Evolutionary conservation across 2,888 invertebrate genomes (phyloP).

Genomic region (Thalpophila matura): DNA sequence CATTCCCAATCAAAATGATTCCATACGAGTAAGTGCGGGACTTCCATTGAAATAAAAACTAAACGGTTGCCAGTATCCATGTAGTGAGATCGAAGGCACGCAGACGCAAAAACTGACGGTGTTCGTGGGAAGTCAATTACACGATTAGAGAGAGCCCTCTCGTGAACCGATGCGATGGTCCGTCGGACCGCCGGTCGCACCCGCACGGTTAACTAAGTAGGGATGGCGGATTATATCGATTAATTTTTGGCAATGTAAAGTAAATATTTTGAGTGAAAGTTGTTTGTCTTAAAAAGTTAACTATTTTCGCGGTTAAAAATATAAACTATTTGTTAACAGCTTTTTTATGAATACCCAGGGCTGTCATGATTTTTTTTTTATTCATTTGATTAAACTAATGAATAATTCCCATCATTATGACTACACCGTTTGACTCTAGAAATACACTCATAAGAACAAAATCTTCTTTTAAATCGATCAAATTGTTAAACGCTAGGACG

Average conservation of each 20-base stretch:
- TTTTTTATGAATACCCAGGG: background rate
- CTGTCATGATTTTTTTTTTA: background rate
- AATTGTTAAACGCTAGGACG: too few relatives aligned
- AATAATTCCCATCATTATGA: too few relatives aligned
- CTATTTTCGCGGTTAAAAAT: background rate
- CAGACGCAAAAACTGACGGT: constrained; percentile 70
- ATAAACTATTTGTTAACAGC: too few relatives aligned
- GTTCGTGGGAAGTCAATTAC: constrained; percentile 82
- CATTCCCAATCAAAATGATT: constrained; percentile 28
- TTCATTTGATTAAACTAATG: too few relatives aligned
- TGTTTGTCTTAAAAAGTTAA: background rate
- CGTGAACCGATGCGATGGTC: constrained; percentile 21
- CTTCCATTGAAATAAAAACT: constrained; percentile 60
- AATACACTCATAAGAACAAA: too few relatives aligned
- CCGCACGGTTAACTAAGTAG: constrained; percentile 20
- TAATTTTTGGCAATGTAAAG: background rate
- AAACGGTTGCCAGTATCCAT: constrained; percentile 41
- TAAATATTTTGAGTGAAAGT: background rate
- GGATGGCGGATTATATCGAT: background rate
- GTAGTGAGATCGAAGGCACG: constrained; percentile 63
- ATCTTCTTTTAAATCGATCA: too few relatives aligned
- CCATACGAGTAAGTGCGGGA: constrained; percentile 47
- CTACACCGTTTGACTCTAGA: too few relatives aligned
- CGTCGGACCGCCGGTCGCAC: constrained; percentile 26
- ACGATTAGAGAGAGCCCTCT: constrained; percentile 64